Conservation (phyloP, 1,140 invertebrate genomes). For the Frieseomelitta varia region DNA sequence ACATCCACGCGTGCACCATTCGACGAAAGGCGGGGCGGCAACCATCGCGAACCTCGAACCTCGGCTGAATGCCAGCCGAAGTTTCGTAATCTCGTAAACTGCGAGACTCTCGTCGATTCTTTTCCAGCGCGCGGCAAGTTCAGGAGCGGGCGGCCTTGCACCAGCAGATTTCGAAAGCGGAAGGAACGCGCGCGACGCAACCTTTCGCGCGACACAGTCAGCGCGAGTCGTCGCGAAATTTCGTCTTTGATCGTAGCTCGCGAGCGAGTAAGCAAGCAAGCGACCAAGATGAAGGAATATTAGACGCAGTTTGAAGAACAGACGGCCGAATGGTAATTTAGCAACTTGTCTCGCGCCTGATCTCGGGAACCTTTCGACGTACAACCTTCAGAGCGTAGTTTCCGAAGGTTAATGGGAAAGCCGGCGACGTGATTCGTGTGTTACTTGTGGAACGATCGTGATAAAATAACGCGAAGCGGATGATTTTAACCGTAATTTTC, state of each 20-base stretch:
- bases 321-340: not conserved
- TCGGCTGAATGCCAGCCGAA: not conserved
- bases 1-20: slow-evolving; percentile 20
- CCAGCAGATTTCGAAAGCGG: not conserved
- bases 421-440: not conserved
- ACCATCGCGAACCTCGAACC: too few relatives aligned
- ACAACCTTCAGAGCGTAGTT: not conserved
- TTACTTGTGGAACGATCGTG: not conserved
- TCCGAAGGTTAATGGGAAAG: not conserved
- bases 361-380: not conserved
- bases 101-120: slow-evolving; percentile 15
- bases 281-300: not conserved
- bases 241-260: slow-evolving; percentile 25
- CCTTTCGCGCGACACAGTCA: not conserved
- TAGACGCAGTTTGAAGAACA: not conserved
- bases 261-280: not conserved
- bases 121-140: not conserved
- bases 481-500: too few relatives aligned
- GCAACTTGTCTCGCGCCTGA: not conserved
- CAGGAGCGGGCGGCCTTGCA: not conserved
- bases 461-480: not conserved
- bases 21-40: not conserved
- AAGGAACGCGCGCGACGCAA: not conserved
- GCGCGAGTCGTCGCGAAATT: not conserved
- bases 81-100: slow-evolving; percentile 40